Evolutionary conservation across 2,113 vertebrate genomes (phyloP).

Genomic region (Nesospiza acunhae): DNA sequence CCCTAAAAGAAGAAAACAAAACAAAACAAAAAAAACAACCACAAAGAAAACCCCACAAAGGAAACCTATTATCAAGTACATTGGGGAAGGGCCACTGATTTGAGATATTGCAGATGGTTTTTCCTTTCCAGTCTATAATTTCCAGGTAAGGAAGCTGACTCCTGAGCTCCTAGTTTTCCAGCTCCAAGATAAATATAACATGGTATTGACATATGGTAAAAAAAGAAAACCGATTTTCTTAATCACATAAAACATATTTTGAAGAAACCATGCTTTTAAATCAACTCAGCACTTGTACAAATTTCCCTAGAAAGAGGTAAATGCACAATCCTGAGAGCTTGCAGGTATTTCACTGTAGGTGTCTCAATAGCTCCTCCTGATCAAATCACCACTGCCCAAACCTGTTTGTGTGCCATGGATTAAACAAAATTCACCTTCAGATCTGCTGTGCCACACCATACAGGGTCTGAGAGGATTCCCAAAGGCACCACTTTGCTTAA

Average conservation of each 20-base stretch:
- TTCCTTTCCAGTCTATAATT: neutral
- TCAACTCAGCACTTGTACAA: neutral
- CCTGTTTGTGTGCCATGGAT: neutral
- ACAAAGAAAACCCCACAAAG: neutral
- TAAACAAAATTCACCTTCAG: neutral
- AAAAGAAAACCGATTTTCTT: neutral
- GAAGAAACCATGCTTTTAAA: neutral
- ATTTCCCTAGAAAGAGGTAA: neutral
- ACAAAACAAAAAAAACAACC: too few species aligned
- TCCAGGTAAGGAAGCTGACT: neutral
- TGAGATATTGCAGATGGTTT: neutral
- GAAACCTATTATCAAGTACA: neutral
- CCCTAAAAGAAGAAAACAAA: neutral
- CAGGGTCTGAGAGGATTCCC: neutral
- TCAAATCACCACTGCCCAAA: neutral
- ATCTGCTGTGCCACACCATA: neutral
- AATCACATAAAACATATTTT: neutral
- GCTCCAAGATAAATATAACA: neutral
- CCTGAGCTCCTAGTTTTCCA: neutral
- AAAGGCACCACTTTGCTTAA: neutral
- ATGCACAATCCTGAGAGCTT: neutral
- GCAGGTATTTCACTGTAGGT: neutral
- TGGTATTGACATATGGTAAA: neutral
- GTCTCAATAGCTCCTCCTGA: neutral
- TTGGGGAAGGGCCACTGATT: neutral